These are phyloP conservation scores for Cheilosia scutellata DNA, from an alignment of 2,888 invertebrate species.

Conservation along the genomic window DNA sequence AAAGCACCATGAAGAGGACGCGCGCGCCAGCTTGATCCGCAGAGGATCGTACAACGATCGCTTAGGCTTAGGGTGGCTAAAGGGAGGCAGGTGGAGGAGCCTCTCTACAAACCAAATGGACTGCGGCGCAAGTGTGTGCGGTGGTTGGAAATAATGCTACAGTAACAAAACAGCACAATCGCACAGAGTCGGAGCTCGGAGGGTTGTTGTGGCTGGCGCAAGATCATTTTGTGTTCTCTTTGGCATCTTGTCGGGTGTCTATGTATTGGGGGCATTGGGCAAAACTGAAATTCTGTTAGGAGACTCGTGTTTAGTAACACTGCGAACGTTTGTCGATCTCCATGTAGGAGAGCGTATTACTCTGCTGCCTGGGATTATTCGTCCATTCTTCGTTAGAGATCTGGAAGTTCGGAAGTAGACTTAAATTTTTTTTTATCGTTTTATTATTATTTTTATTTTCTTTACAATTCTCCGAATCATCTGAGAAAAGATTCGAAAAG, in stretches of 20 bases:
- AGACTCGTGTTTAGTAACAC: slow-evolving; percentile 84
- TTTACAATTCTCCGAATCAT: slow-evolving; percentile 7
- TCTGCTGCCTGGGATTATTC: slow-evolving; percentile 72
- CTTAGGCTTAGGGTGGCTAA: slow-evolving; percentile 7
- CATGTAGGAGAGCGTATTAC: slow-evolving; percentile 82
- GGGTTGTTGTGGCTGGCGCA: slow-evolving; percentile 13
- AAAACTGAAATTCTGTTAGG: slow-evolving; percentile 81
- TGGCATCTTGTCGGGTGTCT: slow-evolving; percentile 52
- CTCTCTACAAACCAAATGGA: slow-evolving; percentile 10
- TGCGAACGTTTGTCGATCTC: slow-evolving; percentile 85
- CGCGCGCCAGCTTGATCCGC: slow-evolving; percentile 24
- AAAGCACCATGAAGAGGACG: slow-evolving; percentile 39
- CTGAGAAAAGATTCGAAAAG: slow-evolving; percentile 16
- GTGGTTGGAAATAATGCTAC: slow-evolving; percentile 18
- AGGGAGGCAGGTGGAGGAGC: slow-evolving; percentile 27
- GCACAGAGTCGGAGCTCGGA: slow-evolving; percentile 56
- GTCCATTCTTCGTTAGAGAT: slow-evolving; percentile 63
- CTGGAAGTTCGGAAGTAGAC: slow-evolving; percentile 48
- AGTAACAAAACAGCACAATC: slow-evolving; percentile 31
- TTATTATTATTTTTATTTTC: slow-evolving; percentile 12
- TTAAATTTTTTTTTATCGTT: slow-evolving; percentile 30
- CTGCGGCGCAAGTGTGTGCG: slow-evolving; percentile 12
- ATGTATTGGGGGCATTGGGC: slow-evolving; percentile 64
- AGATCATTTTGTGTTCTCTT: slow-evolving; percentile 58
- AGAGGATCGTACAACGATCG: slow-evolving; percentile 47